A percentile compares a stretch with the other conserved stretches of the same genome.
phyloP scores from a whole-genome alignment of 2,888 invertebrate species.

The Philonicus albiceps region DNA sequence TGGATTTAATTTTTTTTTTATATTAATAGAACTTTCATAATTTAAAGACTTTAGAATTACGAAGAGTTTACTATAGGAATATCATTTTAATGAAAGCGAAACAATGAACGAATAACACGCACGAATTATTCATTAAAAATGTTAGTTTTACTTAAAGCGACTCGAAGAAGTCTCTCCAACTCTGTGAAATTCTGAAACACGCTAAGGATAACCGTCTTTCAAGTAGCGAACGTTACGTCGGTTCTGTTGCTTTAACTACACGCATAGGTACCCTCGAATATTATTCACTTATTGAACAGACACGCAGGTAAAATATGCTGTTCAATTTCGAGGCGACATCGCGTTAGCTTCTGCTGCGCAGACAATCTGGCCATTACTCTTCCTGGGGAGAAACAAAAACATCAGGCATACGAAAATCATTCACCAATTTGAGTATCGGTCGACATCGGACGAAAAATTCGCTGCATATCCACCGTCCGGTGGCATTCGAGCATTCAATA shows the following conservation, averaged over 20 bases:
- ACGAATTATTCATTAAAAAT: no score
- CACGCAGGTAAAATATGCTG: neutral
- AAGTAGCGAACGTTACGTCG: neutral
- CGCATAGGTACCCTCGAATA: neutral
- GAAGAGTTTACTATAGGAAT: no score
- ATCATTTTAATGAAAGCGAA: no score
- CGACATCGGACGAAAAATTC: neutral
- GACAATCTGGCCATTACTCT: neutral
- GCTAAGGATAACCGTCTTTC: neutral
- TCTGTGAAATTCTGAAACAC: neutral
- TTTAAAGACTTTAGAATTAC: no score
- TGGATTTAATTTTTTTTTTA: neutral
- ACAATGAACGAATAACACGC: no score
- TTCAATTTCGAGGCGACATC: neutral
- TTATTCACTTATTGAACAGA: neutral
- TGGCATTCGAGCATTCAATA: neutral
- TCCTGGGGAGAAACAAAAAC: neutral
- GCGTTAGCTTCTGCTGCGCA: neutral
- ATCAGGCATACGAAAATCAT: neutral
- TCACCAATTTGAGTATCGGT: constrained; percentile 3
- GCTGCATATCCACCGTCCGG: neutral
- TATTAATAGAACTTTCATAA: no score
- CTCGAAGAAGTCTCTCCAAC: neutral
- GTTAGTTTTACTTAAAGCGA: no score
- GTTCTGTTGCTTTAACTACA: neutral